Conservation (phyloP, 2,888 invertebrate species). For the Automeris io region DNA sequence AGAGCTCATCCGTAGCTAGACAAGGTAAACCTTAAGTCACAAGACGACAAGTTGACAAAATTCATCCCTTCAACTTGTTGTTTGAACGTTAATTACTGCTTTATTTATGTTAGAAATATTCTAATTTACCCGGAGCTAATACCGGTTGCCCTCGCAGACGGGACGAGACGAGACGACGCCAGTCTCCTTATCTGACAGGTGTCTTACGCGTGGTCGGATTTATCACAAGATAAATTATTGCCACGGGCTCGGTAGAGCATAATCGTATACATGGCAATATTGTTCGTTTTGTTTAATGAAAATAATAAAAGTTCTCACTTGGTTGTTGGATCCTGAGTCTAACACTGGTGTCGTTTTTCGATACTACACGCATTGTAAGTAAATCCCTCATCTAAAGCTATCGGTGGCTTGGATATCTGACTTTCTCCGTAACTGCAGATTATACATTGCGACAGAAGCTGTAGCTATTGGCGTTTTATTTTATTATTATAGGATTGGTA, state of each 20-base stretch:
- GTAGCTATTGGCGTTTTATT: too few relatives aligned
- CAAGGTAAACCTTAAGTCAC: slow-evolving; percentile 35
- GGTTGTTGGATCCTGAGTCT: too few relatives aligned
- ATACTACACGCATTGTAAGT: too few relatives aligned
- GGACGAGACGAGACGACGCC: slow-evolving; percentile 53
- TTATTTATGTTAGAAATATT: slow-evolving; percentile 65
- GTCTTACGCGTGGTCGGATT: slow-evolving; percentile 62
- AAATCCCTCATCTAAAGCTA: too few relatives aligned
- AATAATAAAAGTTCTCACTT: too few relatives aligned
- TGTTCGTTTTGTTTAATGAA: slow-evolving; percentile 17
- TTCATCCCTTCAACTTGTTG: slow-evolving; percentile 52
- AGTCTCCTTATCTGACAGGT: slow-evolving; percentile 61
- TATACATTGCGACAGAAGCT: too few relatives aligned
- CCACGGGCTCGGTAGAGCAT: slow-evolving; percentile 24
- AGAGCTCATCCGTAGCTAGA: slow-evolving; percentile 21
- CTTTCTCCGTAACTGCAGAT: too few relatives aligned
- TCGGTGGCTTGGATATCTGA: too few relatives aligned
- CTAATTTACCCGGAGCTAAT: slow-evolving; percentile 58
- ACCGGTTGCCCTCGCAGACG: slow-evolving; percentile 28
- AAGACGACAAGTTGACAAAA: slow-evolving; percentile 55
- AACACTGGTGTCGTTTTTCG: too few relatives aligned
- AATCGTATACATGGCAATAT: slow-evolving; percentile 28
- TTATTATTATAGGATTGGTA: too few relatives aligned
- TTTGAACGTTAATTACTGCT: slow-evolving; percentile 62
- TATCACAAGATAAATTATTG: slow-evolving; percentile 58